Evolutionary conservation across 2,797 vertebrate genomes (phyloP).

Genomic region (Chrysolophus pictus): DNA sequence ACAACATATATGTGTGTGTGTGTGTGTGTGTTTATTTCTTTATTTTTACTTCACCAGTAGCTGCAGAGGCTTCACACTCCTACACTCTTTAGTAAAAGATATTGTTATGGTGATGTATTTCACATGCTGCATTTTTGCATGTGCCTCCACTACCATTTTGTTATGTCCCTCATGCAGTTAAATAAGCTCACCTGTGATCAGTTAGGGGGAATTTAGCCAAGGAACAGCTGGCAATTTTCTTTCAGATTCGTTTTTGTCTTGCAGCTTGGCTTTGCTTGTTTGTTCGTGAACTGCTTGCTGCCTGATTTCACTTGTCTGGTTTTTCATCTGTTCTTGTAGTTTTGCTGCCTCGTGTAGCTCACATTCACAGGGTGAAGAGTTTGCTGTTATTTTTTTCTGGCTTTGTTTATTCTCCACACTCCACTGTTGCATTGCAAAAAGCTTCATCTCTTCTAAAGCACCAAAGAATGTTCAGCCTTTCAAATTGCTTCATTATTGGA

Average conservation of each 20-base stretch:
- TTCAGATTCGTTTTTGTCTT: not conserved
- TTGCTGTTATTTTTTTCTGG: not conserved
- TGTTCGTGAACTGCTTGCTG: not conserved
- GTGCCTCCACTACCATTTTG: not conserved
- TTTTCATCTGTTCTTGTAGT: not conserved
- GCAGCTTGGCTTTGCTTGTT: not conserved
- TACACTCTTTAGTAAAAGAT: not conserved
- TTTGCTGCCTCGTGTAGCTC: not conserved
- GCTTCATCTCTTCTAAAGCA: not conserved
- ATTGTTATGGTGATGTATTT: conserved; percentile 45
- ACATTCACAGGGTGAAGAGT: not conserved
- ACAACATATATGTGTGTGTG: not conserved
- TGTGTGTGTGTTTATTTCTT: not conserved
- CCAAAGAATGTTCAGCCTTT: not conserved
- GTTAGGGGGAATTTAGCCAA: not conserved
- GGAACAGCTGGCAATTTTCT: not conserved
- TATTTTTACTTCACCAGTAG: not conserved
- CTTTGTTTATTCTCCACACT: not conserved
- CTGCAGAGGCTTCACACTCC: conserved; percentile 21
- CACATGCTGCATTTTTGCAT: not conserved
- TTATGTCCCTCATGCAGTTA: not conserved
- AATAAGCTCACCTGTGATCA: not conserved
- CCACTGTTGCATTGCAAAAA: not conserved
- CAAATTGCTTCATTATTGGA: not conserved
- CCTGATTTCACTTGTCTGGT: not conserved